A percentile compares a stretch with the other conserved stretches of the same genome.
These are phyloP conservation scores for Drosophila saltans DNA, from an alignment of 1,140 invertebrate genomes.

Conservation along the genomic window DNA sequence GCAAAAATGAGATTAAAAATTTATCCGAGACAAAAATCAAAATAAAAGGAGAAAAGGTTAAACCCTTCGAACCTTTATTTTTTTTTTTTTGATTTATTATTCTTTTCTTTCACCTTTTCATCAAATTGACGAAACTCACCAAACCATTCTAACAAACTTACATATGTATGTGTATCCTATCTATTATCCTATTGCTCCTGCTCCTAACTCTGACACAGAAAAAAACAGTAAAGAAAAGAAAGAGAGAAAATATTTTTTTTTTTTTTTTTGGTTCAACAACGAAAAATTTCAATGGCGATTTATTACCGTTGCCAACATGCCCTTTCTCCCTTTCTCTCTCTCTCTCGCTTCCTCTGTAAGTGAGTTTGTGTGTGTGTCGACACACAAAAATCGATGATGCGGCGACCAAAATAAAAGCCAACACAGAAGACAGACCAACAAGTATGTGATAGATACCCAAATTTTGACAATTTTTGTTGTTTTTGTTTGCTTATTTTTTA, in stretches of 20 bases:
- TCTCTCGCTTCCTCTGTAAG: neutral
- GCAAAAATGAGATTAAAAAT: neutral
- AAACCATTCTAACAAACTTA: neutral
- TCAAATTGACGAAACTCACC: neutral
- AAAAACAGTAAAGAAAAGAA: neutral
- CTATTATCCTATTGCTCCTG: slow-evolving; percentile 3
- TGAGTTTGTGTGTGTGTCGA: slow-evolving; percentile 16
- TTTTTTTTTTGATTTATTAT: no score
- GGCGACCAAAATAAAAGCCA: slow-evolving; percentile 72
- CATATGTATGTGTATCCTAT: neutral
- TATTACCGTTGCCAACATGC: slow-evolving; percentile 69
- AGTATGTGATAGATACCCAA: slow-evolving; percentile 44
- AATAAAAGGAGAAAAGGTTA: neutral
- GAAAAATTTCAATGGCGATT: slow-evolving; percentile 73
- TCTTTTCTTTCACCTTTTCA: slow-evolving; percentile 1
- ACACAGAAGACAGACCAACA: slow-evolving; percentile 51
- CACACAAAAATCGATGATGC: slow-evolving; percentile 71
- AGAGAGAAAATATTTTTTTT: no score
- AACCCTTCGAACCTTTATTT: neutral
- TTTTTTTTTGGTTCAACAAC: slow-evolving; percentile 5
- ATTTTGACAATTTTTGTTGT: slow-evolving; percentile 10
- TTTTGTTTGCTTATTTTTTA: neutral
- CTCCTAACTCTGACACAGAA: neutral
- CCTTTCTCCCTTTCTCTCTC: slow-evolving; percentile 15
- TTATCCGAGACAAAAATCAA: neutral